A percentile compares a stretch with the other conserved stretches of the same genome.
phyloP scores from a whole-genome alignment of 2,888 invertebrate genomes.

The Harmothoe impar region DNA sequence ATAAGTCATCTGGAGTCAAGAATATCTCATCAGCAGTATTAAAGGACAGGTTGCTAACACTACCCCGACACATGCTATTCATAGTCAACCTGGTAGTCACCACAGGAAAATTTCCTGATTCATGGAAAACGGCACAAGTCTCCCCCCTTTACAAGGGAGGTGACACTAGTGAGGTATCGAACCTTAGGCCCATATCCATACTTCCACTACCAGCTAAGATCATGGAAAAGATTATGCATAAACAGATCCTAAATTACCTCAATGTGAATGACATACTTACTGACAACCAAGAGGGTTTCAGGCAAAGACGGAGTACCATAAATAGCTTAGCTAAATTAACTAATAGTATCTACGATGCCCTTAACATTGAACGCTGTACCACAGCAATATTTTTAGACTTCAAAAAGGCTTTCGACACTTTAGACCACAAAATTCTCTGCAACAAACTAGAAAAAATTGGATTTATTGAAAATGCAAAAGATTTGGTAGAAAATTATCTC shows the following conservation, averaged over 20 bases:
- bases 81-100: not conserved
- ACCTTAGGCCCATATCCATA: not conserved
- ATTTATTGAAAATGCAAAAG: no score
- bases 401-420: no score
- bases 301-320: not conserved
- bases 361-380: no score
- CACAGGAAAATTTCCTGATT: not conserved
- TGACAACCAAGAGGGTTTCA: not conserved
- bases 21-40: not conserved
- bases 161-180: not conserved
- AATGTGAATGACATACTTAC: not conserved
- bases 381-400: no score
- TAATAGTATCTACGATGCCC: no score
- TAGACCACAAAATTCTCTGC: no score
- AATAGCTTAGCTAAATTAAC: not conserved
- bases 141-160: not conserved
- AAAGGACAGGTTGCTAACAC: not conserved
- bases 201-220: not conserved
- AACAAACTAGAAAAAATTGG: no score
- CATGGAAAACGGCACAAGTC: not conserved
- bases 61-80: not conserved
- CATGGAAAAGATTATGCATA: not conserved
- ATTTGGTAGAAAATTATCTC: no score
- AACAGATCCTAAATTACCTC: not conserved
- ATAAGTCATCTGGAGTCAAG: not conserved